Percentiles rank a stretch among this genome's conserved stretches.
phyloP scores from a whole-genome alignment of 2,113 vertebrate species.

The Syngnathoides biaculeatus region DNA sequence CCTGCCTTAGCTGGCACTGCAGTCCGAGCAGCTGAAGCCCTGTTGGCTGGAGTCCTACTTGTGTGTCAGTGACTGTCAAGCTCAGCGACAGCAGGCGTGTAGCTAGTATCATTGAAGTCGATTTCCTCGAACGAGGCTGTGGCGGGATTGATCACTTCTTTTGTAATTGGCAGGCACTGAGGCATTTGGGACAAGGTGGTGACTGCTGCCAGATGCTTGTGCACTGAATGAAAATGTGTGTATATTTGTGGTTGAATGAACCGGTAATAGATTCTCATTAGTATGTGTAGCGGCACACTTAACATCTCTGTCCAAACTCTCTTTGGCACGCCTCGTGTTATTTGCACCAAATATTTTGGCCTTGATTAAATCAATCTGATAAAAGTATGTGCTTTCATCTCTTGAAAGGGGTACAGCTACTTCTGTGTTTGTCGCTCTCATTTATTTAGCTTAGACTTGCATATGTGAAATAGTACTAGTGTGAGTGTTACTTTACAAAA shows the following conservation, averaged over 20 bases:
- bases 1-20: slow-evolving; percentile 10
- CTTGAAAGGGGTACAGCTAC: background rate
- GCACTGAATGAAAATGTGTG: slow-evolving; percentile 57
- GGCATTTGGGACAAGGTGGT: slow-evolving; percentile 59
- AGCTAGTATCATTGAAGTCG: slow-evolving; percentile 63
- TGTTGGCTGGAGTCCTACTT: slow-evolving; percentile 19
- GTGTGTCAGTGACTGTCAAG: slow-evolving; percentile 54
- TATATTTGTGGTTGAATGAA: slow-evolving; percentile 37
- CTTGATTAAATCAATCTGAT: background rate
- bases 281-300: slow-evolving; percentile 60
- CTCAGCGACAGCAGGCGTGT: slow-evolving; percentile 57
- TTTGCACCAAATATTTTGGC: slow-evolving; percentile 10
- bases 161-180: slow-evolving; percentile 69
- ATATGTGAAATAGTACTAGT: background rate
- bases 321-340: slow-evolving; percentile 55
- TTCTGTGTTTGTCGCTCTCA: background rate
- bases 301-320: slow-evolving; percentile 64
- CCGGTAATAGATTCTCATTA: slow-evolving; percentile 67
- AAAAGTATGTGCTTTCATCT: background rate
- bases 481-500: background rate
- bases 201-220: slow-evolving; percentile 61
- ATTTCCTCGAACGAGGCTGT: slow-evolving; percentile 59
- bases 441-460: background rate
- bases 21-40: slow-evolving; percentile 22
- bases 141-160: slow-evolving; percentile 70